phyloP scores from a whole-genome alignment of 2,888 invertebrate species.

The Mongoloraphidia duomilia region DNA sequence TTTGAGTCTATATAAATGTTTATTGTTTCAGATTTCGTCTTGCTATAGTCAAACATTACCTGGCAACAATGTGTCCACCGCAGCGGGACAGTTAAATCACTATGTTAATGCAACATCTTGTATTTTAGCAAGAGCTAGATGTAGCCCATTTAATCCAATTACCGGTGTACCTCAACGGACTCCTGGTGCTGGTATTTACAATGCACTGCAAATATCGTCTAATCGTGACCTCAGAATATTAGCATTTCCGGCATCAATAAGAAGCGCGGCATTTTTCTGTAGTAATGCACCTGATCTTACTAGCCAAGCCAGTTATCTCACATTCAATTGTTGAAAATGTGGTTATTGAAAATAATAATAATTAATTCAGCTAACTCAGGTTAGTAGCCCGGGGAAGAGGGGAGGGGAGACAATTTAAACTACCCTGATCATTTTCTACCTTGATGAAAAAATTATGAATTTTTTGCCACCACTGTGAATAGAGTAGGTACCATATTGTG shows the following conservation, averaged over 20 bases:
- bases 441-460: no score
- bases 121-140: slow-evolving; percentile 5
- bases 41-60: slow-evolving; percentile 3
- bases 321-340: no score
- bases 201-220: slow-evolving; percentile 1
- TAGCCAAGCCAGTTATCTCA: no score
- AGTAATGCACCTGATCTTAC: not conserved
- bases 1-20: not conserved
- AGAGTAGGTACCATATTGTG: no score
- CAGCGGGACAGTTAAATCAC: slow-evolving; percentile 1
- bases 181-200: not conserved
- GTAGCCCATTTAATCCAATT: slow-evolving; percentile 4
- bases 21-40: not conserved
- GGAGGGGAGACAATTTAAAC: no score
- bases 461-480: no score
- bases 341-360: no score
- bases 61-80: slow-evolving; percentile 1
- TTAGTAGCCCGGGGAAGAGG: no score
- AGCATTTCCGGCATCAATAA: not conserved
- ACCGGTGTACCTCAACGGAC: not conserved
- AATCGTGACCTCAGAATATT: slow-evolving; percentile 5
- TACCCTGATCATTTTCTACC: no score
- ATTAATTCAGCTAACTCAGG: no score
- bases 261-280: not conserved
- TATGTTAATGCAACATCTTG: slow-evolving; percentile 2